A percentile compares a stretch with the other conserved stretches of the same genome.
These are phyloP conservation scores for Sphenopsis melanotis DNA, from an alignment of 2,797 vertebrate species.

Conservation along the genomic window DNA sequence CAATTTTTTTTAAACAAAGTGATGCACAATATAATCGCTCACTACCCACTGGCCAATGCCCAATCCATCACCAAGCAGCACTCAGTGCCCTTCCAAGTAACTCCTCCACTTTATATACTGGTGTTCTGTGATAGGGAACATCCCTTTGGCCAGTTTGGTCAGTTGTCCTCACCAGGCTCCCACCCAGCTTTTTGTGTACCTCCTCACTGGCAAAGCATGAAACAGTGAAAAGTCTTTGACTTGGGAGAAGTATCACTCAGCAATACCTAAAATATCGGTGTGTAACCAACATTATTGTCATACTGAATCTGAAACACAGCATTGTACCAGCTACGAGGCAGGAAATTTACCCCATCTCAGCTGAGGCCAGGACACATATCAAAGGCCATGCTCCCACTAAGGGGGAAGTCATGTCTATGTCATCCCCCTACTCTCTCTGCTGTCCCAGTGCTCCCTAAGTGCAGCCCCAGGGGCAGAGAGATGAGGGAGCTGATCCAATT, in stretches of 20 bases:
- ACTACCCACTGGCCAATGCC: rapidly evolving
- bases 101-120: not conserved
- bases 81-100: not conserved
- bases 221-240: not conserved
- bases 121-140: not conserved
- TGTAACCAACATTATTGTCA: not conserved
- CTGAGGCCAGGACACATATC: not conserved
- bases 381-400: not conserved
- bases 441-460: not conserved
- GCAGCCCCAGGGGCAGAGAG: not conserved
- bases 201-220: not conserved
- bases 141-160: not conserved
- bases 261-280: not conserved
- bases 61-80: not conserved
- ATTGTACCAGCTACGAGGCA: not conserved
- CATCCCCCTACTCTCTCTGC: not conserved
- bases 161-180: not conserved
- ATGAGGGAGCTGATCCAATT: not conserved
- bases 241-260: not conserved
- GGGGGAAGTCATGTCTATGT: not conserved
- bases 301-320: not conserved
- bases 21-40: not conserved
- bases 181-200: not conserved
- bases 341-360: not conserved
- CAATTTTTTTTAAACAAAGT: not conserved